Base-by-base conservation (phyloP, 2,113 vertebrate genomes). In the Delphinapterus leucas region DNA sequence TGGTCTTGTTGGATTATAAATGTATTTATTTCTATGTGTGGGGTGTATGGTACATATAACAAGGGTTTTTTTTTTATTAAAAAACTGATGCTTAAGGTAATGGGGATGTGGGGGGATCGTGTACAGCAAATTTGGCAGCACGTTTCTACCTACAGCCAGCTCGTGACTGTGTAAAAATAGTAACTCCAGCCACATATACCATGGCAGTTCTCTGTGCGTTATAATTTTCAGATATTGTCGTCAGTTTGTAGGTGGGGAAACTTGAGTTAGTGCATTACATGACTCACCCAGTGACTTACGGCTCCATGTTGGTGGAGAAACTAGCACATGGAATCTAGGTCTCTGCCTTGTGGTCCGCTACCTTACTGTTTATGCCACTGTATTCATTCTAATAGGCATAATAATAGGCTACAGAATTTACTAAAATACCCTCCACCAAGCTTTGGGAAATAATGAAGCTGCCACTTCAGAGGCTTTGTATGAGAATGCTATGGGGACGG, bases 11-110 rank as follows among this genome's bases (percentile, higher is more conserved):
- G 68, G 44, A 93, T 97, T 95, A 86, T 83, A 96, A 86, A 86
- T 97, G 77, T 96, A 79, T 93, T 91, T 92, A 76, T 88, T 96
- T 89, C 49, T 97, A 0, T 96, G 84, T 97, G 25, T 83, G 61
- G 55, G 84, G 14, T 97, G 6, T 95, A 53, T 95, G 88, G 25
- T 81, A 36, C 74, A 80, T 70, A 60, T 38, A 92, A 33, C 6
- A 88, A 73, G 28, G 36, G 23, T 79, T 38, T 12, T 83, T 60
- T 18, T 5, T 23, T 26, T 41, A n/a, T n/a, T n/a, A 74, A 82
- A 44, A 44, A 44, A 88, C 13, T 73, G 38, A 70, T 77, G 31
- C 36, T 38, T 63, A 38, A 47, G 58, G 36, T 79, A 21, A 44
- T 31, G 15, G 36, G 74, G 33, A 47, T 53, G 74, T 77, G 44